A percentile compares a stretch with the other conserved stretches of the same genome.
These are phyloP conservation scores for Pseudoips prasinana DNA, from an alignment of 2,888 invertebrate species.

Conservation along the genomic window DNA sequence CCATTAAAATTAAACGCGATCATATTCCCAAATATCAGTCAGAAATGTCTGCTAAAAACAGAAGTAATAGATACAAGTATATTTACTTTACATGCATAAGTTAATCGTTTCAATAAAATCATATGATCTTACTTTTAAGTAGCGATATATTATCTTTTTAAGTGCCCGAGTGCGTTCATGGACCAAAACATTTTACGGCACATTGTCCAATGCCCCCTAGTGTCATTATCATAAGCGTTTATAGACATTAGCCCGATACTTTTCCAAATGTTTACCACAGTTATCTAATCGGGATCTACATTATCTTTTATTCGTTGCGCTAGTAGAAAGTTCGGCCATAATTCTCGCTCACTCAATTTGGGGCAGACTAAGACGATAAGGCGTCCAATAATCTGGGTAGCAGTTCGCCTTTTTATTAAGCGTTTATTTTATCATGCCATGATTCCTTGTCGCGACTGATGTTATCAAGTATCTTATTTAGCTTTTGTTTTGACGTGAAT, in stretches of 20 bases:
- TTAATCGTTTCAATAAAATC: too few species aligned
- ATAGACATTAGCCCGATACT: constrained; percentile 23
- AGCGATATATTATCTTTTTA: too few species aligned
- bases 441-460: constrained; percentile 62
- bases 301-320: constrained; percentile 68
- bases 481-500: constrained; percentile 29
- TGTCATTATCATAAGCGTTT: constrained; percentile 13
- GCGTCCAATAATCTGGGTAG: constrained; percentile 67
- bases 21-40: too few species aligned
- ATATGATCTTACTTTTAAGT: too few species aligned
- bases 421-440: constrained; percentile 62
- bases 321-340: constrained; percentile 72
- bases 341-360: constrained; percentile 74
- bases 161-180: too few species aligned
- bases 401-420: constrained; percentile 68
- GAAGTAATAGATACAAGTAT: too few species aligned
- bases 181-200: constrained; percentile 5
- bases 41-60: too few species aligned
- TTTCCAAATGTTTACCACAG: constrained; percentile 56
- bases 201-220: not conserved
- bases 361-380: constrained; percentile 72
- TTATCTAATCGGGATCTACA: constrained; percentile 72
- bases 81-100: too few species aligned
- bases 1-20: too few species aligned
- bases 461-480: constrained; percentile 59